These are phyloP conservation scores for Ceuthmochares aereus DNA, from an alignment of 2,113 vertebrate species.

Conservation along the genomic window DNA sequence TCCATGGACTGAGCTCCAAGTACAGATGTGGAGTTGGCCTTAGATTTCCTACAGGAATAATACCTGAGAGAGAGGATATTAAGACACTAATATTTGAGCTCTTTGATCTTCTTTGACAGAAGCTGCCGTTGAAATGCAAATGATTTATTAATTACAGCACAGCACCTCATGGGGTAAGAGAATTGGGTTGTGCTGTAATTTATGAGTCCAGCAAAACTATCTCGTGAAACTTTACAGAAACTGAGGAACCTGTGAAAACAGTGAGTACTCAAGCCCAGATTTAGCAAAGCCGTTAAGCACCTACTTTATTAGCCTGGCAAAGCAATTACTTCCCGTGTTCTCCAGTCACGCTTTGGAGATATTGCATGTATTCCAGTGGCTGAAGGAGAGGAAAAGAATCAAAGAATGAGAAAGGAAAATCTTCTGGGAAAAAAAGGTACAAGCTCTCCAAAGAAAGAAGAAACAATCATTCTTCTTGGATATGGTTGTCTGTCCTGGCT, in stretches of 20 bases:
- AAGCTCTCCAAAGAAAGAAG: neutral
- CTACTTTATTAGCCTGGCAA: neutral
- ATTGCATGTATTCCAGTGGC: neutral
- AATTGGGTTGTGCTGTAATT: constrained; percentile 30
- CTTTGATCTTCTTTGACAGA: constrained; percentile 51
- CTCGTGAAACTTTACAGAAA: neutral
- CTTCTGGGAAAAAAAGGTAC: neutral
- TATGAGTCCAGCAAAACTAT: neutral
- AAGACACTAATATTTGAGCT: neutral
- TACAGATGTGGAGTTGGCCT: neutral
- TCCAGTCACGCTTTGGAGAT: neutral
- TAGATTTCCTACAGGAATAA: neutral
- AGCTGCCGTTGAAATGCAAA: constrained; percentile 51
- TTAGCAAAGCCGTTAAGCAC: neutral
- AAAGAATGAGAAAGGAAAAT: neutral
- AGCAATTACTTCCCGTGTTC: neutral
- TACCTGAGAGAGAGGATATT: neutral
- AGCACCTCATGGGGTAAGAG: neutral
- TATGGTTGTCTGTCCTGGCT: neutral
- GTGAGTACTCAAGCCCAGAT: neutral
- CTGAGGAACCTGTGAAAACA: neutral
- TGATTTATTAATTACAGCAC: constrained; percentile 26
- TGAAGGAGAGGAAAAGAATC: neutral
- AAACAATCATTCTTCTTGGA: neutral
- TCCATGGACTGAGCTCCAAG: neutral